A percentile compares a stretch with the other conserved stretches of the same genome.
Conservation (phyloP, 2,113 vertebrate species). For the Pollimyrus isidori region DNA sequence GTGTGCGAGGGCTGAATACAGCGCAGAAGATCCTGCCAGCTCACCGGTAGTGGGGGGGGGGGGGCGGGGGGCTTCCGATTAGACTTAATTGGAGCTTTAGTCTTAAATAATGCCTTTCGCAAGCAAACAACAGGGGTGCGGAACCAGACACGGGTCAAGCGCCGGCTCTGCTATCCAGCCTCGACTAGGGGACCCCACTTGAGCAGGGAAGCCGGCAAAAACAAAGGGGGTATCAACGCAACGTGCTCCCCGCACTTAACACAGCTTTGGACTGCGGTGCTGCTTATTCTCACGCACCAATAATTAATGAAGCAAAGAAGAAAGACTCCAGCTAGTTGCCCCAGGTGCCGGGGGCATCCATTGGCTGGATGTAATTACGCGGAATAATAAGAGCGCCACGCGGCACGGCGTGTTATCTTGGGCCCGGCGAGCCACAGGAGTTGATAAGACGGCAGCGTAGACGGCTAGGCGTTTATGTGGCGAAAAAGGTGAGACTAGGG, state of each 20-base stretch:
- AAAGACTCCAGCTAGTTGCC: neutral
- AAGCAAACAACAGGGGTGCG: neutral
- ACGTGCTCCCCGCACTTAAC: neutral
- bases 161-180: neutral
- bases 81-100: neutral
- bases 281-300: neutral
- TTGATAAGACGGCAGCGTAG: neutral
- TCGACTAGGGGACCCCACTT: neutral
- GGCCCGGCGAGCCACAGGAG: neutral
- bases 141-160: neutral
- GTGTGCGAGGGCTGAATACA: neutral
- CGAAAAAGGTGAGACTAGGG: neutral
- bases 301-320: neutral
- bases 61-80: neutral
- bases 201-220: neutral
- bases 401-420: neutral
- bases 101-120: neutral
- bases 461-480: neutral
- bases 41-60: neutral
- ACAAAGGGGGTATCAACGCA: neutral
- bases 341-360: neutral
- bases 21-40: neutral
- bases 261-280: neutral
- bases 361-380: conserved; percentile 14
- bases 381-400: conserved; percentile 10